Conservation (phyloP, 2,888 invertebrate species). For the Geophilus truncorum region DNA sequence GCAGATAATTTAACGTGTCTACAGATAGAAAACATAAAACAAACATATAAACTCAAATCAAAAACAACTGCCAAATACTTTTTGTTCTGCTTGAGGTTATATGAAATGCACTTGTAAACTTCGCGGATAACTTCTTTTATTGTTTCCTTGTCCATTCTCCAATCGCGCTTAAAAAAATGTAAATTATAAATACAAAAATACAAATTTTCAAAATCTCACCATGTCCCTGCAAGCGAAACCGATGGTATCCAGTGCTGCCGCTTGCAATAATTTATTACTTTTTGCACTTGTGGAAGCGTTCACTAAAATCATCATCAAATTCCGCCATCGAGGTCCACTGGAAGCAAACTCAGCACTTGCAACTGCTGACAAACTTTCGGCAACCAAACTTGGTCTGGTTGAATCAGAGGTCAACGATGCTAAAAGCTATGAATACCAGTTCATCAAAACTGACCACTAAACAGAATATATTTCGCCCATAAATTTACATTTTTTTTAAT, state of each 20-base stretch:
- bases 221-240: background rate
- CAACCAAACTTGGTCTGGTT: background rate
- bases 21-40: background rate
- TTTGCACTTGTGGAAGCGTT: background rate
- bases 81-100: background rate
- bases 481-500: background rate
- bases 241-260: background rate
- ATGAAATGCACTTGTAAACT: background rate
- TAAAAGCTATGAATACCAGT: background rate
- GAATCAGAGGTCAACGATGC: background rate
- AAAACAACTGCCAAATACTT: too few relatives aligned
- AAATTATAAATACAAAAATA: background rate
- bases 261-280: background rate
- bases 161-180: background rate
- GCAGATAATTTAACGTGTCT: background rate
- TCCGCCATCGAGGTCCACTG: background rate
- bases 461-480: too few relatives aligned
- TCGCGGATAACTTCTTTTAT: background rate
- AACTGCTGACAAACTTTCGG: background rate
- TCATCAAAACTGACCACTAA: background rate
- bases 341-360: background rate
- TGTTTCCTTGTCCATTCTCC: background rate
- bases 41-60: background rate
- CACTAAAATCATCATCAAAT: background rate
- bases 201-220: background rate